A percentile compares a stretch with the other conserved stretches of the same genome.
Conservation (phyloP, 2,797 vertebrate genomes). For the Pygocentrus nattereri region DNA sequence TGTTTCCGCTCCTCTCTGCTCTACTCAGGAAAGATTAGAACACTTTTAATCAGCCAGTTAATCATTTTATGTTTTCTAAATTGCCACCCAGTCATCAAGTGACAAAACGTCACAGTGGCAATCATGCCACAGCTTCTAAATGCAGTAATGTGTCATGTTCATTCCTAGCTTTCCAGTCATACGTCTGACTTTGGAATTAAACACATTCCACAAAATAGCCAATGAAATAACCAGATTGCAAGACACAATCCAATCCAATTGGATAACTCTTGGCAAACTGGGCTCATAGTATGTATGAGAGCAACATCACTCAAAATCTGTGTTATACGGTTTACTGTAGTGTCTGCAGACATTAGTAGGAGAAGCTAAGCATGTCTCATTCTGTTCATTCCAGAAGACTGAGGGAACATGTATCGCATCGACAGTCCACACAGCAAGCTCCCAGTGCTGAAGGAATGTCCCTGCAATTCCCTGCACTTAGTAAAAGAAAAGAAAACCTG, state of each 20-base stretch:
- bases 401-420: not conserved
- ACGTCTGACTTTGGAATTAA: not conserved
- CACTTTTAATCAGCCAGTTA: not conserved
- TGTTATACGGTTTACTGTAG: not conserved
- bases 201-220: not conserved
- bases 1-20: not conserved
- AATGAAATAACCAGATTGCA: not conserved
- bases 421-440: not conserved
- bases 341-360: not conserved
- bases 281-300: not conserved
- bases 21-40: not conserved
- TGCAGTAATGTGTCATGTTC: not conserved
- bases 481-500: not conserved
- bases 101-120: not conserved
- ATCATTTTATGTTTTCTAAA: not conserved
- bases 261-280: not conserved
- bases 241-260: not conserved
- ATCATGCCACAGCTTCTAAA: not conserved
- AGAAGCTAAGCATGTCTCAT: not conserved
- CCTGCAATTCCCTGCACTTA: not conserved
- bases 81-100: not conserved
- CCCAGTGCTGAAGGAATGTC: not conserved
- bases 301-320: not conserved
- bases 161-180: not conserved
- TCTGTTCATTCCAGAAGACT: slow-evolving; percentile 4